Evolutionary conservation across 2,797 vertebrate genomes (phyloP).

Genomic region (Remorina albescens): DNA sequence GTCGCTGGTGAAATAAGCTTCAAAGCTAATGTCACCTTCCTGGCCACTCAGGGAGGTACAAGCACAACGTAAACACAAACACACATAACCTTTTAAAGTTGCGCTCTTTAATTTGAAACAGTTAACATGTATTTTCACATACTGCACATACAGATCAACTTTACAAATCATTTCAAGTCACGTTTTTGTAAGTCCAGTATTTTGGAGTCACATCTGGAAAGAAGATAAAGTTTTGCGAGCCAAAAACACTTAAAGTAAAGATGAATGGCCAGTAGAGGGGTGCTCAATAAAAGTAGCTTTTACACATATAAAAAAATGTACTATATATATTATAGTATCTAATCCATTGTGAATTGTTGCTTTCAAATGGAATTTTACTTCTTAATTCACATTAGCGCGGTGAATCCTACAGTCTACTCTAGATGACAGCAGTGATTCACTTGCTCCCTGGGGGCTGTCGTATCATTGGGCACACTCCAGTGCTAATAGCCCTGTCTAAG

Average conservation of each 20-base stretch:
- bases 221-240: neutral
- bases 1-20: neutral
- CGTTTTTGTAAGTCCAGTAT: too few species aligned
- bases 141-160: neutral
- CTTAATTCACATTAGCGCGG: neutral
- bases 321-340: neutral
- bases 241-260: neutral
- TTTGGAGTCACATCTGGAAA: neutral
- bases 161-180: neutral
- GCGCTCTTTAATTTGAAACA: neutral
- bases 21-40: neutral
- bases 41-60: neutral
- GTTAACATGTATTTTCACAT: neutral
- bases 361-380: neutral
- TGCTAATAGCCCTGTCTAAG: constrained; percentile 80
- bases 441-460: constrained; percentile 62
- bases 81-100: neutral
- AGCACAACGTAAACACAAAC: neutral
- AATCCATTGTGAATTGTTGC: neutral
- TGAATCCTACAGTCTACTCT: neutral
- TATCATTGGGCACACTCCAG: constrained; percentile 77
- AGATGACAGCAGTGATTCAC: too few species aligned
- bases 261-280: neutral
- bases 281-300: neutral
- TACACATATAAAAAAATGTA: neutral